Percentiles rank a stretch among this genome's conserved stretches.
phyloP scores from a whole-genome alignment of 2,888 invertebrate species.

The Spialia ferax region DNA sequence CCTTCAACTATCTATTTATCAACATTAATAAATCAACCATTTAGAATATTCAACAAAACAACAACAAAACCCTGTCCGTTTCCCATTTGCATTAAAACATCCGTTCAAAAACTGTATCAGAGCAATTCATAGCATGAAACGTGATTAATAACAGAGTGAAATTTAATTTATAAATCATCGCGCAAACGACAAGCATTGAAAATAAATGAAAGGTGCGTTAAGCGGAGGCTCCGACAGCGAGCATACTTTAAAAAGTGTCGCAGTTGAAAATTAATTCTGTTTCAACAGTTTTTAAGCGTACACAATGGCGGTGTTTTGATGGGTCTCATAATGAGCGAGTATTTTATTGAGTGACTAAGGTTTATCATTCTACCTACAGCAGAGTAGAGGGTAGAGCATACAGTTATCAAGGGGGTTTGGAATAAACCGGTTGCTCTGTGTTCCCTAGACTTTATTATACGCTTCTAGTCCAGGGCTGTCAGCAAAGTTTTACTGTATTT shows the following conservation, averaged over 20 bases:
- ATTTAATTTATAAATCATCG: constrained; percentile 14
- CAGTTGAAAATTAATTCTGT: constrained; percentile 32
- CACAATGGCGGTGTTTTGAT: constrained; percentile 12
- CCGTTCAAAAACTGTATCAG: background rate
- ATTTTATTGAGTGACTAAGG: no score
- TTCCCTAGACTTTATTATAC: no score
- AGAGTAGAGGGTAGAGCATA: no score
- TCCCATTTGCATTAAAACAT: background rate
- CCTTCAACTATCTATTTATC: no score
- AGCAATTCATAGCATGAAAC: background rate
- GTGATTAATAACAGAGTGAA: background rate
- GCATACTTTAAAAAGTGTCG: constrained; percentile 27
- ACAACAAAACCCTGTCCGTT: background rate
- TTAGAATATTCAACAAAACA: background rate
- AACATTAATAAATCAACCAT: no score
- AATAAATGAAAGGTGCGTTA: constrained; percentile 27
- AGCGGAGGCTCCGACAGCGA: background rate
- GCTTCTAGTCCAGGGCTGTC: no score
- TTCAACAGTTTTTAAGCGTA: constrained; percentile 25
- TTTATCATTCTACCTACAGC: no score
- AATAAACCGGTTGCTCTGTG: no score
- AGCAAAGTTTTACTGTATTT: no score
- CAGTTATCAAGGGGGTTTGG: no score
- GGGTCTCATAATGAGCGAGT: background rate
- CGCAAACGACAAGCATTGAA: constrained; percentile 16